Evolutionary conservation across 2,888 invertebrate genomes (phyloP), one percentile per base, ranked within the genome.

Genomic region (Emmelina monodactyla): DNA sequence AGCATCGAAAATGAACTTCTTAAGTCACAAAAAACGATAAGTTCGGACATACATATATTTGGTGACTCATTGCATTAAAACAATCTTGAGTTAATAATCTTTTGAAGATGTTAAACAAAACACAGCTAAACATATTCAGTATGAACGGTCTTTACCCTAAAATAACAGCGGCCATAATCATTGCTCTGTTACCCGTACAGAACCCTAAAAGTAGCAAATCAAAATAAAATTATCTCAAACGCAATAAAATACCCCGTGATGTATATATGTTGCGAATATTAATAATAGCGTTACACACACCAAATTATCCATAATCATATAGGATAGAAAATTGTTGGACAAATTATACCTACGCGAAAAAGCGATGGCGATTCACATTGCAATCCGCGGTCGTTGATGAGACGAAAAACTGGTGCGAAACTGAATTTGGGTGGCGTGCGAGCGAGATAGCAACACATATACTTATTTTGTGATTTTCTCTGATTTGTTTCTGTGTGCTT

Each of bases 281-380:
- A 75, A 71, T 72, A 68, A 73, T 75, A 76, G 75, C 73, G 71
- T 60, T 58, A 60, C 62, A 55, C 56, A 57, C 49, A 58, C 60
- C 54, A 75, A 75, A 76, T 75, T 61, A 70, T 61, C 67, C 66
- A 62, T 75, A 76, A 76, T 78, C 68, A 73, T 62, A 73, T 58
- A 63, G 69, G 69, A 76, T 76, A 78, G 75, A 70, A 72, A 72
- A 76, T 78, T 72, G 64, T 75, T 73, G 73, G 62, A 57, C 61
- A 68, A 72, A 70, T 68, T 55, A 72, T 56, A 65, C 42, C 35
- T 43, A 47, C 40, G 49, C 37, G 45, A 64, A 73, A 70, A 75
- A 75, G 63, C 67, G 63, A 72, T 73, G 64, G 59, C 47, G 50
- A 49, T 51, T 62, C 66, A 52, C 68, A 68, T 43, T 55, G 46